phyloP scores from a whole-genome alignment of 2,797 vertebrate genomes.

The Pteronotus mesoamericanus region DNA sequence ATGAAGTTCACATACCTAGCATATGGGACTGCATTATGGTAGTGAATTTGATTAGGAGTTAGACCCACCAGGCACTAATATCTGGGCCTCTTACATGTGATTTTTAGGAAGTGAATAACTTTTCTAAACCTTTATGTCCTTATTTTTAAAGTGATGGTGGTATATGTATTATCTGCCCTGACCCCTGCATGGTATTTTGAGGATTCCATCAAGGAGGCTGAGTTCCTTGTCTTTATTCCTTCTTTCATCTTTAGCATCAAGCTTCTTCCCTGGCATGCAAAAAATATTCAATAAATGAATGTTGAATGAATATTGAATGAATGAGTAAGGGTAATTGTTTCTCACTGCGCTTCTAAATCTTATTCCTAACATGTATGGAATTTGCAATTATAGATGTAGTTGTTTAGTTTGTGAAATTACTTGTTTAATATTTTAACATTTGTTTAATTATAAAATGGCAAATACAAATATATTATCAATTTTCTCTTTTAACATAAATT shows the following conservation, averaged over 20 bases:
- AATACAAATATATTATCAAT: not conserved
- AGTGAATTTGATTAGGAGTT: not conserved
- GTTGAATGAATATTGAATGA: not conserved
- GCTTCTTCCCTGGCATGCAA: not conserved
- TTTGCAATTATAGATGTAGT: not conserved
- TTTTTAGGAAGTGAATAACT: not conserved
- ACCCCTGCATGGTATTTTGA: no score
- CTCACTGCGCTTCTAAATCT: not conserved
- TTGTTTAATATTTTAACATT: constrained; percentile 5
- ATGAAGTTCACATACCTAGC: not conserved
- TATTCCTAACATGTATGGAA: not conserved
- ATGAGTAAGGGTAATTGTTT: not conserved
- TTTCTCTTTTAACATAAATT: constrained; percentile 25
- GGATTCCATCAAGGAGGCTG: not conserved
- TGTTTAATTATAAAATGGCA: not conserved
- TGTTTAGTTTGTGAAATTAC: not conserved
- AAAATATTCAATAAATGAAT: not conserved
- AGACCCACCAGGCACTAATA: not conserved
- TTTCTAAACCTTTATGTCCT: not conserved
- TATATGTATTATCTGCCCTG: not conserved
- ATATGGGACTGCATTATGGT: not conserved
- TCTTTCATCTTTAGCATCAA: not conserved
- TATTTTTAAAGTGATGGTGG: not conserved
- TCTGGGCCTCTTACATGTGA: not conserved
- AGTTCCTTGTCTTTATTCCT: not conserved